Evolutionary conservation across 2,888 invertebrate genomes (phyloP), one percentile per base, ranked within the genome.

Genomic region (Tridacna gigas): DNA sequence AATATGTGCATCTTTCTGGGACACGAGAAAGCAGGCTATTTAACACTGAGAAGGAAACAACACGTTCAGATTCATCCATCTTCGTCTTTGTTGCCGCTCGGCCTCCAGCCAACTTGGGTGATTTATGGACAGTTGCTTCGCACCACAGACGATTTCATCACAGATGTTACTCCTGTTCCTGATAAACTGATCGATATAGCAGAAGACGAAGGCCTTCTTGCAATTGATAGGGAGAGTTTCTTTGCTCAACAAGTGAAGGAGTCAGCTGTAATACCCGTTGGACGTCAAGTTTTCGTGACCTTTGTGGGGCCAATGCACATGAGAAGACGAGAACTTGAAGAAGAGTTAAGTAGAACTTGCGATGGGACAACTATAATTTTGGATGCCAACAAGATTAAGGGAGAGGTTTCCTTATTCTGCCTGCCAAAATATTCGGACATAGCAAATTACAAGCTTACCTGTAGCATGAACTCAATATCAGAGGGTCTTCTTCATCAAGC

Each of bases 1-100:
- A 92, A 93, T 63, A 82, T 93, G 7, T 90, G 91, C 63, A 88
- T 89, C 56, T 93, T 83, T 76, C 86, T 91, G 5, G 94, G 94
- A 5, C 90, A 92, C 79, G 84, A 88, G 61, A 89, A 88, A 73
- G 90, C 91, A 47, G 94, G 93, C 7, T 94, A 93, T 75, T 74
- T 89, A 63, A 88, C 89, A 0, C 74, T 87, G n/a, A 80, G 80
- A 15, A 76, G 86, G 28, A 74, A 86, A 9, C 89, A 89, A 47
- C 83, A 87, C 47, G 92, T 92, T 3, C 84, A 89, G 61, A 71
- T 93, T 11, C 93, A 93, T 82, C 94, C 94, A 9, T 93, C 93
- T 0, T 92, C 93, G n/a, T 77, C 89, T 12, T 56, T 94, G 18
- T 75, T 80, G 18, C 66, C 88, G 45, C 82, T 92, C 13, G 92